Conservation (phyloP, 2,797 vertebrate genomes). For the Helicolenus hilgendorfi region DNA sequence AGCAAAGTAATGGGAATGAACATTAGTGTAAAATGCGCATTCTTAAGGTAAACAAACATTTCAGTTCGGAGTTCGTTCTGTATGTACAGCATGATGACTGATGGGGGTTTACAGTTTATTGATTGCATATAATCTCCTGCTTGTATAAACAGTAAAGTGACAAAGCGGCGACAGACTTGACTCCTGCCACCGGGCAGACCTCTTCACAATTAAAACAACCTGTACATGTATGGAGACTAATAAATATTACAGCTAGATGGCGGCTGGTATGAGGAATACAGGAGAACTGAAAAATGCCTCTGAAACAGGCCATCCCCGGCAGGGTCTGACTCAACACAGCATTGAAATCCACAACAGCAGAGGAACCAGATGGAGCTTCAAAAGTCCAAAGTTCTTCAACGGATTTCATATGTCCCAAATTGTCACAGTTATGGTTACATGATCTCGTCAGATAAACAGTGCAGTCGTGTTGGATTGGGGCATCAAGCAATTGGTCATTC, state of each 20-base stretch:
- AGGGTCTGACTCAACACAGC: slow-evolving; percentile 50
- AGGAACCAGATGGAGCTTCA: slow-evolving; percentile 39
- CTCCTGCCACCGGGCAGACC: slow-evolving; percentile 33
- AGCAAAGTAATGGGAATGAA: not conserved
- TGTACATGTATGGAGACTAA: slow-evolving; percentile 34
- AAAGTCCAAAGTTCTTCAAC: slow-evolving; percentile 17
- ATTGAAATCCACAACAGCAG: slow-evolving; percentile 51
- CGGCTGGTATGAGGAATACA: slow-evolving; percentile 25
- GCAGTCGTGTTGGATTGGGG: slow-evolving; percentile 12
- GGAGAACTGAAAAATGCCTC: slow-evolving; percentile 12
- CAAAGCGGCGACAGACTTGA: slow-evolving; percentile 50
- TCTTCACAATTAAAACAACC: slow-evolving; percentile 53
- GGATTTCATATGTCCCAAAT: slow-evolving; percentile 29
- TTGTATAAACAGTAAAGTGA: slow-evolving; percentile 68
- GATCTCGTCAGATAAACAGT: slow-evolving; percentile 15
- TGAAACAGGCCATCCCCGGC: slow-evolving; percentile 16
- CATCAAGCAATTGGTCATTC: slow-evolving; percentile 42
- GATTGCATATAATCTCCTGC: slow-evolving; percentile 67
- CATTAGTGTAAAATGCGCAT: not conserved
- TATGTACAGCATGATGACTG: not conserved
- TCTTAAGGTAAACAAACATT: slow-evolving; percentile 24
- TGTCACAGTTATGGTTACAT: slow-evolving; percentile 46
- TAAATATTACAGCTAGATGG: slow-evolving; percentile 64
- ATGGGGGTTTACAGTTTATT: slow-evolving; percentile 9
- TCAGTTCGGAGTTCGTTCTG: slow-evolving; percentile 7